phyloP scores from a whole-genome alignment of 1,140 invertebrate genomes.

The Xylocopa sonorina region DNA sequence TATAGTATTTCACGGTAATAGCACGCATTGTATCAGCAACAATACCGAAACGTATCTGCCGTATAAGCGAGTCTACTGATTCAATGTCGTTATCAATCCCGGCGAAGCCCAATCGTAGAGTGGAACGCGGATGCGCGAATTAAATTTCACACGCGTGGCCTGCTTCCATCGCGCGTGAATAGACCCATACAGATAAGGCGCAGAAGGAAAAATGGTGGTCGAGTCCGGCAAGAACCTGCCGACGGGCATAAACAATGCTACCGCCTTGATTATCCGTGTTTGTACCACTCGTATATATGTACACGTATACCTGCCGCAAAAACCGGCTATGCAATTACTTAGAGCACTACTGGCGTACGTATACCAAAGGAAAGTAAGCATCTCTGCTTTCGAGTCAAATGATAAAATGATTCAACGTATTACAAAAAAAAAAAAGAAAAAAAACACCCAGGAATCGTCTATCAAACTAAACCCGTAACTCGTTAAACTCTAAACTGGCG shows the following conservation, averaged over 20 bases:
- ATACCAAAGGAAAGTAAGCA: background rate
- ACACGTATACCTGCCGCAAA: too few species aligned
- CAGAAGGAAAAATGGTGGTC: constrained; percentile 50
- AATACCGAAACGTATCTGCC: constrained; percentile 47
- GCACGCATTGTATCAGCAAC: constrained; percentile 59
- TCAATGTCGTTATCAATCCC: constrained; percentile 63
- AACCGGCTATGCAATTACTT: background rate
- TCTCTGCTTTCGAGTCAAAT: background rate
- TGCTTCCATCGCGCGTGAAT: constrained; percentile 40
- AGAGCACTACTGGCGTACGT: too few species aligned
- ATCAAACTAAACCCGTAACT: background rate
- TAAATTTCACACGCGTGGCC: constrained; percentile 54
- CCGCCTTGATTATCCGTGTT: constrained; percentile 10
- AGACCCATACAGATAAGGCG: constrained; percentile 22
- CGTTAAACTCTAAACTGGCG: background rate
- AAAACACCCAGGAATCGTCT: too few species aligned
- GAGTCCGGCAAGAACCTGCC: constrained; percentile 11
- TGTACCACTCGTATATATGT: background rate
- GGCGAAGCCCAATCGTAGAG: background rate
- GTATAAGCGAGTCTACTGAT: constrained; percentile 40
- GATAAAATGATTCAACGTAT: too few species aligned
- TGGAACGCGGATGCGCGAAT: constrained; percentile 31
- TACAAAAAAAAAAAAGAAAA: too few species aligned
- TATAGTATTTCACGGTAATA: constrained; percentile 52
- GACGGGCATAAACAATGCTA: background rate